These are phyloP conservation scores for Notothenia coriiceps DNA, from an alignment of 2,113 vertebrate genomes.

Conservation along the genomic window DNA sequence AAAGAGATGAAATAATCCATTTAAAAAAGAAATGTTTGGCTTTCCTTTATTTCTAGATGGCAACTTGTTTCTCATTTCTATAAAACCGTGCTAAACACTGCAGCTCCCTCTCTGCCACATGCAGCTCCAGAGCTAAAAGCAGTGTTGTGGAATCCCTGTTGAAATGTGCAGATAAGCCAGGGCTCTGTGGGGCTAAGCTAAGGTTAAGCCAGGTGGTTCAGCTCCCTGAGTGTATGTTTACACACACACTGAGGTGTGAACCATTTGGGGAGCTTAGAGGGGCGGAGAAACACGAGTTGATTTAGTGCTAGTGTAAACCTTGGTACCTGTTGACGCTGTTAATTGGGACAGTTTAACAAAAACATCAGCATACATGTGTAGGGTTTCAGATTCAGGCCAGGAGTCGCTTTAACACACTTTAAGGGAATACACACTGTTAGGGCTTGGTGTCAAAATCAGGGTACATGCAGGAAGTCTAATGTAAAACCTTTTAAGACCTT, in stretches of 20 bases:
- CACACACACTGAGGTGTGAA: slow-evolving; percentile 80
- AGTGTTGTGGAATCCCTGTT: slow-evolving; percentile 59
- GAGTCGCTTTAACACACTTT: slow-evolving; percentile 8
- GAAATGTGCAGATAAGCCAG: slow-evolving; percentile 70
- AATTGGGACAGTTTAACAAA: slow-evolving; percentile 65
- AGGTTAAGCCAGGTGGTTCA: slow-evolving; percentile 79
- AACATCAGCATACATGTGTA: slow-evolving; percentile 42
- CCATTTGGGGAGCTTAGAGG: slow-evolving; percentile 70
- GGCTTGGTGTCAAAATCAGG: too few relatives aligned
- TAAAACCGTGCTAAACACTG: slow-evolving; percentile 8
- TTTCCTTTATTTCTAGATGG: too few relatives aligned
- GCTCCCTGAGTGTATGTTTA: slow-evolving; percentile 74
- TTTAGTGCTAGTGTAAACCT: slow-evolving; percentile 71
- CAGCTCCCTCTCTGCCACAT: slow-evolving; percentile 3
- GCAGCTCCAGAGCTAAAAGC: slow-evolving; percentile 44
- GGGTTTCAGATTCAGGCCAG: neutral
- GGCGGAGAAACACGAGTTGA: slow-evolving; percentile 73
- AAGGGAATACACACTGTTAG: slow-evolving; percentile 4
- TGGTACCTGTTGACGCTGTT: slow-evolving; percentile 66
- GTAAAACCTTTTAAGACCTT: too few relatives aligned
- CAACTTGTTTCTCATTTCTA: too few relatives aligned
- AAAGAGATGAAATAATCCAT: too few relatives aligned
- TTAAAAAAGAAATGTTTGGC: too few relatives aligned
- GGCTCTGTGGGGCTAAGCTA: slow-evolving; percentile 66
- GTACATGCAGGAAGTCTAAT: too few relatives aligned